phyloP scores from a whole-genome alignment of 2,797 vertebrate genomes.

The Meriones psammophilus region DNA sequence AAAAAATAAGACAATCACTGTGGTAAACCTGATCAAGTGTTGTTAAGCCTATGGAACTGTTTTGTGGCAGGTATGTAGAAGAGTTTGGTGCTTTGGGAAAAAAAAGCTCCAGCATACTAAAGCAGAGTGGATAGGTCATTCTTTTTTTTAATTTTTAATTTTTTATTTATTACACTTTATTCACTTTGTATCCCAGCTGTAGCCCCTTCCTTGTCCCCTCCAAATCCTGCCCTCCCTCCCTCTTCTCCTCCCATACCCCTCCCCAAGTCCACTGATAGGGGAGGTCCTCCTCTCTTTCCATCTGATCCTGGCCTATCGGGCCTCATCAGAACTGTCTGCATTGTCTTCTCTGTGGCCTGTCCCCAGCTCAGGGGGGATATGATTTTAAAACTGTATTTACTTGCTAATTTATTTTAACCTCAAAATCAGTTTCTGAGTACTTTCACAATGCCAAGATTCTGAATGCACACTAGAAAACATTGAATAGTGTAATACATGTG shows the following conservation, averaged over 20 bases:
- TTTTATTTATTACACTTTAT: too few relatives aligned
- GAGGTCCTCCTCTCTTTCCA: too few relatives aligned
- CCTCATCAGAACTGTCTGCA: too few relatives aligned
- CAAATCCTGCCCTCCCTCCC: too few relatives aligned
- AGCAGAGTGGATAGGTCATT: not conserved
- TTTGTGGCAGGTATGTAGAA: not conserved
- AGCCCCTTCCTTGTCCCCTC: too few relatives aligned
- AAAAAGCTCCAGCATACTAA: not conserved
- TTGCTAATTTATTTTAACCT: not conserved
- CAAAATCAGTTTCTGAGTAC: not conserved
- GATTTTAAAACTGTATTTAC: not conserved
- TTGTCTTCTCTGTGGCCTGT: too few relatives aligned
- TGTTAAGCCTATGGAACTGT: not conserved
- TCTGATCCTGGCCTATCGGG: too few relatives aligned
- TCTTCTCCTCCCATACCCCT: too few relatives aligned
- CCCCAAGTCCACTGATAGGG: too few relatives aligned
- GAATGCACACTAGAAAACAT: not conserved
- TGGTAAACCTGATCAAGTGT: not conserved
- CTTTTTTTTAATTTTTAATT: too few relatives aligned
- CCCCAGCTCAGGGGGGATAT: not conserved
- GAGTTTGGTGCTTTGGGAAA: not conserved
- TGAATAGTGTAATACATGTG: not conserved
- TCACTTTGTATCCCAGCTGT: too few relatives aligned
- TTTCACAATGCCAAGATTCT: not conserved
- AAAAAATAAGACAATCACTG: not conserved